Percentiles rank a stretch among this genome's conserved stretches.
phyloP scores from a whole-genome alignment of 2,113 vertebrate genomes.

The Hyperopisus bebe region DNA sequence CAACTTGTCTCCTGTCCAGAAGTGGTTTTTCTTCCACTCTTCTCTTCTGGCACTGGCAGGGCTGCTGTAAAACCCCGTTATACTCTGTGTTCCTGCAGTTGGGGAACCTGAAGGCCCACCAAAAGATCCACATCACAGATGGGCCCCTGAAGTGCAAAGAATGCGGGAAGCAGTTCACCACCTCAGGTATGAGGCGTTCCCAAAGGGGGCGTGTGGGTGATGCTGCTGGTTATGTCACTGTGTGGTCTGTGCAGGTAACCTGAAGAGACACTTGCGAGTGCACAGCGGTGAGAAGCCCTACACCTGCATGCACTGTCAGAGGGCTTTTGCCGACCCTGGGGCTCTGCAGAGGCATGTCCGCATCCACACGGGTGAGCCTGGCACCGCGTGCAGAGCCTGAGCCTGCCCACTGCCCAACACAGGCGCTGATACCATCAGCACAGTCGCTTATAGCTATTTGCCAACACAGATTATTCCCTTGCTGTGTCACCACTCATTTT shows the following conservation, averaged over 20 bases:
- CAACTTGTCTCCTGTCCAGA: background rate
- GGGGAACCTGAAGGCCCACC: conserved; percentile 90
- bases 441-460: too few species aligned
- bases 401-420: background rate
- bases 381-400: too few species aligned
- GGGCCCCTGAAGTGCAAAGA: conserved; percentile 94
- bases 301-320: conserved; percentile 83
- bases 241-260: conserved; percentile 68
- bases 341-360: conserved; percentile 89
- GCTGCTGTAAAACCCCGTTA: background rate
- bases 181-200: conserved; percentile 71
- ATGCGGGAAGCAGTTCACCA: conserved; percentile 97
- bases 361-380: conserved; percentile 83
- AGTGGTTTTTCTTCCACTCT: background rate
- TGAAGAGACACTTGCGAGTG: conserved; percentile 90
- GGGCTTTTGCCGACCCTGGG: conserved; percentile 87
- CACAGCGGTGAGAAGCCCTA: conserved; percentile 97
- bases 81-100: conserved; percentile 53
- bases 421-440: background rate
- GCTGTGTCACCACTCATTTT: background rate
- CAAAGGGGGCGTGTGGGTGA: background rate
- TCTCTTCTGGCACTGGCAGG: background rate
- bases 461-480: background rate
- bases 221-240: background rate
- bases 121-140: conserved; percentile 88